These are phyloP conservation scores for Sminthopsis crassicaudata DNA, from an alignment of 2,113 vertebrate species.

Conservation along the genomic window DNA sequence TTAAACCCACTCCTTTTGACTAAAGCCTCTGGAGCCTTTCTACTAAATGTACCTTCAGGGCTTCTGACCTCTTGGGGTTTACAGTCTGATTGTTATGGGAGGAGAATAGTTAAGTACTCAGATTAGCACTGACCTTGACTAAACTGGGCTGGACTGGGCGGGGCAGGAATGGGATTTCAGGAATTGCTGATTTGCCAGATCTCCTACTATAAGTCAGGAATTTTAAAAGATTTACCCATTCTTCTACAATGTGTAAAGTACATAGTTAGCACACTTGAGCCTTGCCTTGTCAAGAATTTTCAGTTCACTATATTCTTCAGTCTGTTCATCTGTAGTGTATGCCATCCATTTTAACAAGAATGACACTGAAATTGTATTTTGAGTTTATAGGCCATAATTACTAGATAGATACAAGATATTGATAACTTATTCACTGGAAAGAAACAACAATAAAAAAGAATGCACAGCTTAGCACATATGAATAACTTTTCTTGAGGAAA, in stretches of 20 bases:
- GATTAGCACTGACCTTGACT: not conserved
- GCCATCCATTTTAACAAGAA: not conserved
- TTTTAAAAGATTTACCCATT: not conserved
- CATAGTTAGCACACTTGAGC: no score
- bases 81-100: not conserved
- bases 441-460: slow-evolving; percentile 34
- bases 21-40: not conserved
- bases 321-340: not conserved
- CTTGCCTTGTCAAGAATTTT: not conserved
- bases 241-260: not conserved
- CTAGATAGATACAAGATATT: slow-evolving; percentile 20
- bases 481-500: slow-evolving; percentile 38
- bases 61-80: not conserved
- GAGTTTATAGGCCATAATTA: not conserved
- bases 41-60: not conserved
- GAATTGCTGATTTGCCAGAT: not conserved
- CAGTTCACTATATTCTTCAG: not conserved
- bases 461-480: not conserved
- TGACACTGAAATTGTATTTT: not conserved
- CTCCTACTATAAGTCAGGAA: no score
- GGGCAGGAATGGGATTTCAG: not conserved
- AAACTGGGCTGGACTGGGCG: not conserved
- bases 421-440: slow-evolving; percentile 16
- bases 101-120: not conserved
- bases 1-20: not conserved